Evolutionary conservation across 2,888 invertebrate genomes (phyloP).

Genomic region (Scaptomyza caliginosa): DNA sequence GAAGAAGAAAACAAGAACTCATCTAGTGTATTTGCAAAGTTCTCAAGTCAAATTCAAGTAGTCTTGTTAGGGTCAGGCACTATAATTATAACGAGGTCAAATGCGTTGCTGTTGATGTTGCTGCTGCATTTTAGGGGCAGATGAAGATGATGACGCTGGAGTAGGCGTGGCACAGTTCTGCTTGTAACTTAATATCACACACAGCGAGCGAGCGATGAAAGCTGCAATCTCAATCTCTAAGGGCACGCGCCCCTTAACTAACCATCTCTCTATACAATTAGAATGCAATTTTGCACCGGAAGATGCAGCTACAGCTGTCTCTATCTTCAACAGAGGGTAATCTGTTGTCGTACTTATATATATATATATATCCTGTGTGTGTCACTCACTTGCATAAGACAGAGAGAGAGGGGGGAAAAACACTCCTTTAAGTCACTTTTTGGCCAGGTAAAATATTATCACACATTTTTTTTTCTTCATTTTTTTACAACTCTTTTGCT

Average conservation of each 20-base stretch:
- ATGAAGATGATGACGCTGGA: conserved; percentile 37
- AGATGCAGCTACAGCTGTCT: conserved; percentile 61
- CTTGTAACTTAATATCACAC: conserved; percentile 61
- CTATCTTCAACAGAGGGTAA: conserved; percentile 4
- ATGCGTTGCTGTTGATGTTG: conserved; percentile 28
- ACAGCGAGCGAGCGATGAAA: conserved; percentile 23
- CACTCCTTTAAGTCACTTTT: conserved; percentile 27
- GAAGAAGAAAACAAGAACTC: conserved; percentile 10
- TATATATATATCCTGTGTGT: conserved; percentile 17
- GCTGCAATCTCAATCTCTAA: conserved; percentile 63
- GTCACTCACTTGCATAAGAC: conserved; percentile 68
- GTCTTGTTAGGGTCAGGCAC: conserved; percentile 58
- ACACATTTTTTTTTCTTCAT: conserved; percentile 19
- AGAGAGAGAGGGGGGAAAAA: not conserved
- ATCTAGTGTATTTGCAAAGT: conserved; percentile 34
- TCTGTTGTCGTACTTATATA: too few species aligned
- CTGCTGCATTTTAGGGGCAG: conserved; percentile 37
- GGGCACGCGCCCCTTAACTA: conserved; percentile 59
- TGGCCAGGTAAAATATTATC: conserved; percentile 11
- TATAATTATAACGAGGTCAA: conserved; percentile 79
- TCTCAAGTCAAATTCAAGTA: conserved; percentile 73
- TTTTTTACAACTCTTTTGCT: too few species aligned
- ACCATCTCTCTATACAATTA: conserved; percentile 33
- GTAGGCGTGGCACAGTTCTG: conserved; percentile 52
- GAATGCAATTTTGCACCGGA: conserved; percentile 68